phyloP scores from a whole-genome alignment of 2,797 vertebrate species.

The Mormyrops attenuatus region DNA sequence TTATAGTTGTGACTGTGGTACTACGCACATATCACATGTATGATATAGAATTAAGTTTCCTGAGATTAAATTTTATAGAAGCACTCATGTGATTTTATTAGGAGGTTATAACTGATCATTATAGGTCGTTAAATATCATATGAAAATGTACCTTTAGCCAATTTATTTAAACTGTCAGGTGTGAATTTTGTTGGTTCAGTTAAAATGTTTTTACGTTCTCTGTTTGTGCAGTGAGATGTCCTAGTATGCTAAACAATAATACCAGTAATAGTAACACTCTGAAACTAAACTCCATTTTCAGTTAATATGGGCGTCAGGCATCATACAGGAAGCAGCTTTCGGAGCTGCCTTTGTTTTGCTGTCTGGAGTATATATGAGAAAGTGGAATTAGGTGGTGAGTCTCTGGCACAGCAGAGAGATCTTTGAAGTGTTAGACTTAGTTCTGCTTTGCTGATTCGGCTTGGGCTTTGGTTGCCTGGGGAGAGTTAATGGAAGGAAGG shows the following conservation, averaged over 20 bases:
- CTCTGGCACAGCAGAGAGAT: slow-evolving; percentile 35
- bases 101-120: neutral
- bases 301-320: slow-evolving; percentile 25
- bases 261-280: neutral
- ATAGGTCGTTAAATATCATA: neutral
- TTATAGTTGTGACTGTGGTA: neutral
- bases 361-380: slow-evolving; percentile 30
- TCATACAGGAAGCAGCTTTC: slow-evolving; percentile 28
- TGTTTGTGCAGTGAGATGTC: neutral
- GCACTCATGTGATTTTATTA: neutral
- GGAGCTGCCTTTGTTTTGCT: slow-evolving; percentile 31
- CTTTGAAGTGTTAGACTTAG: slow-evolving; percentile 51
- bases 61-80: neutral
- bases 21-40: neutral
- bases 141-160: neutral
- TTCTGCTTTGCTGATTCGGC: slow-evolving; percentile 43
- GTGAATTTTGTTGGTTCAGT: neutral
- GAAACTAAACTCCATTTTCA: neutral
- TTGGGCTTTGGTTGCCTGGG: slow-evolving; percentile 37
- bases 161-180: neutral
- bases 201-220: neutral
- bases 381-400: slow-evolving; percentile 33
- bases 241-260: neutral
- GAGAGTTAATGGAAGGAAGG: slow-evolving; percentile 33
- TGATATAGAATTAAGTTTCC: neutral